phyloP scores from a whole-genome alignment of 2,113 vertebrate genomes.

The Rhineura floridana region DNA sequence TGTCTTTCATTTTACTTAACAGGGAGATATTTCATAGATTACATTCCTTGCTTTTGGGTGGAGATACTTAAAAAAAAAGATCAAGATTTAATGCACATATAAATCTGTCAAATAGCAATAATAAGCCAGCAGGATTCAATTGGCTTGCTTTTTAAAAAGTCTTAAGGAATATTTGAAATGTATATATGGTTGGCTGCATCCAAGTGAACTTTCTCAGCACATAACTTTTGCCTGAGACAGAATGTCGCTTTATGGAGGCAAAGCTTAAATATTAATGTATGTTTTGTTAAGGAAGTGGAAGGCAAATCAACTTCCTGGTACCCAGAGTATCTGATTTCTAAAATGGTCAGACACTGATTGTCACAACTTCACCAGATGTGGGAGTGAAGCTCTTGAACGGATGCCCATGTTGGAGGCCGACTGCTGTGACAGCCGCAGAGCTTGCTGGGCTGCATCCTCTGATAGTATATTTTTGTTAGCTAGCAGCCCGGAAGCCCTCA shows the following conservation, averaged over 20 bases:
- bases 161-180: conserved; percentile 57
- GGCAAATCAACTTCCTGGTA: conserved; percentile 89
- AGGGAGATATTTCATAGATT: conserved; percentile 63
- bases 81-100: conserved; percentile 62
- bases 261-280: conserved; percentile 84
- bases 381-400: conserved; percentile 77
- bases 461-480: conserved; percentile 88
- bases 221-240: conserved; percentile 74
- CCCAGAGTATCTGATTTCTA: conserved; percentile 87
- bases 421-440: conserved; percentile 78
- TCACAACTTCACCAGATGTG: conserved; percentile 82
- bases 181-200: conserved; percentile 58
- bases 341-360: conserved; percentile 76
- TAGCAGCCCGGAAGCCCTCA: conserved; percentile 83
- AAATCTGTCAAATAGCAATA: conserved; percentile 64
- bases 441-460: conserved; percentile 80
- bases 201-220: conserved; percentile 68
- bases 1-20: conserved; percentile 58
- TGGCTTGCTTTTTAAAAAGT: conserved; percentile 53
- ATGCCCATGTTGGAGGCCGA: conserved; percentile 83
- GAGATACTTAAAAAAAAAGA: conserved; percentile 52
- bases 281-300: conserved; percentile 92
- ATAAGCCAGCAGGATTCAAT: conserved; percentile 72
- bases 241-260: conserved; percentile 79
- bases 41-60: conserved; percentile 53